phyloP scores from a whole-genome alignment of 37 sponge, comb jelly and placozoan species.

The Corticium candelabrum region DNA sequence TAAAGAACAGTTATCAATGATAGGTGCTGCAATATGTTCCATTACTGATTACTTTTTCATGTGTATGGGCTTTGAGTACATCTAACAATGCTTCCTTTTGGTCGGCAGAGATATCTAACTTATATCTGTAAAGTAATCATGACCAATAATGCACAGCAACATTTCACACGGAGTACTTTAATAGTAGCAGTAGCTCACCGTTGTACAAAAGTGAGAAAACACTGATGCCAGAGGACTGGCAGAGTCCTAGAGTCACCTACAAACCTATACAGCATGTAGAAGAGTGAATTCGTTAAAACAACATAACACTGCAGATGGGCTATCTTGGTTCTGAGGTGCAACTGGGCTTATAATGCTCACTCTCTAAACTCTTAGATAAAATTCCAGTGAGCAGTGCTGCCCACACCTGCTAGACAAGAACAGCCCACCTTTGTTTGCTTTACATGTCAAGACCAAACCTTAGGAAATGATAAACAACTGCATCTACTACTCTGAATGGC shows the following conservation, averaged over 20 bases:
- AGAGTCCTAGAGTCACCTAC: conserved; percentile 44
- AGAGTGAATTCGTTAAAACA: too few species aligned
- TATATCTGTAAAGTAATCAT: too few species aligned
- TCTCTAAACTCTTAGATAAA: too few species aligned
- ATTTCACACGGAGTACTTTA: neutral
- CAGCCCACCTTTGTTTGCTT: neutral
- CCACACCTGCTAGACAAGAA: too few species aligned
- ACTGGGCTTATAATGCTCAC: too few species aligned
- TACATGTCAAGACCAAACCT: conserved; percentile 13
- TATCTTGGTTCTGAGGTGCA: neutral
- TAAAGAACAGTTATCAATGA: too few species aligned
- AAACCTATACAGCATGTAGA: conserved; percentile 49
- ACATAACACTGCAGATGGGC: neutral
- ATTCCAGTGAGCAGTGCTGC: too few species aligned
- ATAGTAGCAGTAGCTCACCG: neutral
- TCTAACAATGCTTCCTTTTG: conserved; percentile 81
- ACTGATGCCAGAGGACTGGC: conserved; percentile 97
- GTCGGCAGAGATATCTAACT: conserved; percentile 84
- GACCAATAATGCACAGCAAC: neutral
- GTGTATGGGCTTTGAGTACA: conserved; percentile 52
- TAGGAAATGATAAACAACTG: conserved; percentile 68
- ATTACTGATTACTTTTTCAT: conserved; percentile 15
- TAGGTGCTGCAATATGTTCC: too few species aligned
- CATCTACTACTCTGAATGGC: conserved; percentile 89
- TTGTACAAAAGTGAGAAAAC: conserved; percentile 78